These are phyloP conservation scores for Lophotis ruficrista DNA, from an alignment of 2,113 vertebrate genomes.

Conservation along the genomic window DNA sequence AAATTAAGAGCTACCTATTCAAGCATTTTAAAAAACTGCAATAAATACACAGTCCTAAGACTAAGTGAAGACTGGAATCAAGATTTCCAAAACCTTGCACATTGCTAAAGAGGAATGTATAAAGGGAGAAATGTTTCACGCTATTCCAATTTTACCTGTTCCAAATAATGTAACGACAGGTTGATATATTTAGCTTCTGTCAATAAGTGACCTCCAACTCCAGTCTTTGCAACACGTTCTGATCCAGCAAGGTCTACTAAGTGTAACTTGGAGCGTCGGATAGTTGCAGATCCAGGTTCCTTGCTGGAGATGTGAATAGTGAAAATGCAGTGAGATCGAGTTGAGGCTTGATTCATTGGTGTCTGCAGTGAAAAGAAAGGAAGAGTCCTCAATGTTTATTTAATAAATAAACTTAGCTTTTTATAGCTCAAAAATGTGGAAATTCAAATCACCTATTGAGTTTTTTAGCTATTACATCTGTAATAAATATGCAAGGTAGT, in stretches of 20 bases:
- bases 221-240: constrained; percentile 91
- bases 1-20: not conserved
- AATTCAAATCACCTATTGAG: not conserved
- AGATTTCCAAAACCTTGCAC: not conserved
- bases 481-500: not conserved
- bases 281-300: constrained; percentile 86
- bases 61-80: not conserved
- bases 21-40: not conserved
- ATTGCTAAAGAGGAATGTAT: not conserved
- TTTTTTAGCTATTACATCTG: not conserved
- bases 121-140: not conserved
- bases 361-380: constrained; percentile 77
- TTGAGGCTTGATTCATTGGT: constrained; percentile 96
- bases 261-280: constrained; percentile 90
- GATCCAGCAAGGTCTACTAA: constrained; percentile 96
- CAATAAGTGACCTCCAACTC: constrained; percentile 87
- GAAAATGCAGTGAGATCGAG: constrained; percentile 97
- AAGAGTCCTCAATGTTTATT: not conserved
- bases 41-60: not conserved
- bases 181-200: constrained; percentile 99
- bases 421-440: not conserved
- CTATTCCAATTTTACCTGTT: constrained; percentile 82
- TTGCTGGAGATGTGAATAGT: constrained; percentile 92
- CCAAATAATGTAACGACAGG: constrained; percentile 91
- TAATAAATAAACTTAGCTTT: not conserved